Conservation (phyloP, 2,113 vertebrate genomes). For the Tupaia tana region DNA sequence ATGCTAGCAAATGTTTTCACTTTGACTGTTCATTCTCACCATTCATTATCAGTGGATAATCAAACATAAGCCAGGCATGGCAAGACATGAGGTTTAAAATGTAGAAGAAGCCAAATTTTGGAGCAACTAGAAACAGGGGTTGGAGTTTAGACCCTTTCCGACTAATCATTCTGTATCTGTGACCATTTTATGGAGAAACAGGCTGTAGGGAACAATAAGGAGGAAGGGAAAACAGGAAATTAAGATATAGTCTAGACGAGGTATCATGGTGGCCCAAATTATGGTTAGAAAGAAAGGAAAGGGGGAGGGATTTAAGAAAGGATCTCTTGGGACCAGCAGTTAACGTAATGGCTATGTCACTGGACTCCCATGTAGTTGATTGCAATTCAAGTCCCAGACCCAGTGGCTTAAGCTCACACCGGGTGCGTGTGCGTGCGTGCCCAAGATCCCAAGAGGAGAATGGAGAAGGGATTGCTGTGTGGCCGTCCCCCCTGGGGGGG, state of each 20-base stretch:
- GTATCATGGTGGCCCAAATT: background rate
- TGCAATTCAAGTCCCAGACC: too few species aligned
- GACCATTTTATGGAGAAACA: background rate
- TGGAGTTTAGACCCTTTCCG: background rate
- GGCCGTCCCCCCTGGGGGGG: too few species aligned
- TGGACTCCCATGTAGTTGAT: too few species aligned
- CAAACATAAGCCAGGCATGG: background rate
- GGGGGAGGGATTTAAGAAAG: background rate
- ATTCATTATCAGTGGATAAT: background rate
- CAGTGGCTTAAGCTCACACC: too few species aligned
- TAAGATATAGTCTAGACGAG: background rate
- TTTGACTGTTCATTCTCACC: background rate
- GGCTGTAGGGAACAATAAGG: background rate
- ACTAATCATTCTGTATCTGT: background rate
- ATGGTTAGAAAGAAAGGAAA: background rate
- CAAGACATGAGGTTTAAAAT: background rate
- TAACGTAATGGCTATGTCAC: too few species aligned
- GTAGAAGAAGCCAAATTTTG: background rate
- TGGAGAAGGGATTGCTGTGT: too few species aligned
- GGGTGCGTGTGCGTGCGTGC: too few species aligned
- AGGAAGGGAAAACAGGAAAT: background rate
- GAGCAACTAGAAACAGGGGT: background rate
- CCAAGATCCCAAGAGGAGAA: too few species aligned
- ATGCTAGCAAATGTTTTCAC: background rate
- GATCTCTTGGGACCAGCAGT: too few species aligned